Conservation (phyloP, 2,888 invertebrate species). For the Pecten maximus region DNA sequence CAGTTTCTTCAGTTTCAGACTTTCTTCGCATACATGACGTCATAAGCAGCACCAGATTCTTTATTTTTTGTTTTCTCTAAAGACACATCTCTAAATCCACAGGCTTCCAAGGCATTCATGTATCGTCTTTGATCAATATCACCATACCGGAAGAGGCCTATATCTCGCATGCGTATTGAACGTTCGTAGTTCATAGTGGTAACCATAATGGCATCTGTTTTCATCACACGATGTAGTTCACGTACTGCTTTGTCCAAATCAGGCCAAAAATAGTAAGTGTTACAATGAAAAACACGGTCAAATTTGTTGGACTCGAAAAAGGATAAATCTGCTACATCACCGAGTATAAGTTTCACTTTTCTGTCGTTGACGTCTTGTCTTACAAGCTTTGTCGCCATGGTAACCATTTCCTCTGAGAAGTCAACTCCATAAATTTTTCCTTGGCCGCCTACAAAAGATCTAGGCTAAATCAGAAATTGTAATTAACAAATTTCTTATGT, state of each 20-base stretch:
- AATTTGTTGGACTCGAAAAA: constrained; percentile 66
- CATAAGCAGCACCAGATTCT: background rate
- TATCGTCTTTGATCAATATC: constrained; percentile 68
- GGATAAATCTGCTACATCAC: constrained; percentile 65
- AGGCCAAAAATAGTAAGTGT: constrained; percentile 78
- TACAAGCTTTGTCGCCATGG: constrained; percentile 55
- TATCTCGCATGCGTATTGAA: constrained; percentile 49
- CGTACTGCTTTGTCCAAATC: constrained; percentile 57
- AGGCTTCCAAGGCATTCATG: constrained; percentile 67
- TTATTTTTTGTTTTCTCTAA: constrained; percentile 49
- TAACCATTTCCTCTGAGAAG: constrained; percentile 68
- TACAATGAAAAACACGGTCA: constrained; percentile 74
- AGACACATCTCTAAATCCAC: constrained; percentile 69
- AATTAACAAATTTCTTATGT: too few relatives aligned
- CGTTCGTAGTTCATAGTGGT: constrained; percentile 60
- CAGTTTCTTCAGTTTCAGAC: background rate
- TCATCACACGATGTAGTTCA: constrained; percentile 74
- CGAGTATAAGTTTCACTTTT: constrained; percentile 64
- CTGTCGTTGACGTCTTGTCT: constrained; percentile 58
- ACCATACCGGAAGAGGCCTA: constrained; percentile 62
- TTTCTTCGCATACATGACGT: constrained; percentile 44
- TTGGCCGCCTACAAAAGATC: constrained; percentile 65
- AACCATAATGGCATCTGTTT: constrained; percentile 70
- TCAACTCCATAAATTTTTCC: constrained; percentile 74
- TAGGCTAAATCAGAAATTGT: too few relatives aligned